A percentile compares a stretch with the other conserved stretches of the same genome.
Conservation (phyloP, 2,113 vertebrate genomes). For the Isurus oxyrinchus region DNA sequence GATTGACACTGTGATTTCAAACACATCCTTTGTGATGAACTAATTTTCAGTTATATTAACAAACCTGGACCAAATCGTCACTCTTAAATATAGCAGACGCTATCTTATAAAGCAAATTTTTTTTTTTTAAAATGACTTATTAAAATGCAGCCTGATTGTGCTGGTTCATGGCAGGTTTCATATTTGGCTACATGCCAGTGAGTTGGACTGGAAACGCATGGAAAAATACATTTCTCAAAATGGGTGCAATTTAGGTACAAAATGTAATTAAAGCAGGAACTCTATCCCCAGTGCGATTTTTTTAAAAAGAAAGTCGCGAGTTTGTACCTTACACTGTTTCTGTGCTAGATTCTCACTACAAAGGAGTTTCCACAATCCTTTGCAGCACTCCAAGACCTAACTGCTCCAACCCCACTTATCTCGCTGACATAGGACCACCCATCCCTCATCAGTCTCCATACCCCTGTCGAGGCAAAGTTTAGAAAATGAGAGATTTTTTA, state of each 20-base stretch:
- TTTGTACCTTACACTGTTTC: neutral
- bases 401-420: neutral
- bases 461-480: neutral
- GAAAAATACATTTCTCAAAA: neutral
- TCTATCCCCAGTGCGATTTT: neutral
- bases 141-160: neutral
- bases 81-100: neutral
- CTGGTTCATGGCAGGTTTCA: neutral
- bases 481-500: neutral
- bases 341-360: neutral
- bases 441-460: neutral
- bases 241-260: neutral
- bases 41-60: neutral
- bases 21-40: neutral
- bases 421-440: neutral
- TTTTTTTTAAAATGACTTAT: neutral
- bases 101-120: neutral
- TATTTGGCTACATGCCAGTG: neutral
- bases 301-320: neutral
- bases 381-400: neutral
- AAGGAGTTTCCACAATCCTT: neutral
- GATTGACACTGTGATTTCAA: neutral
- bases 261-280: neutral
- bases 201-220: neutral
- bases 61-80: neutral